Evolutionary conservation across 2,797 vertebrate species (phyloP).

Genomic region (Ispidina lecontei): DNA sequence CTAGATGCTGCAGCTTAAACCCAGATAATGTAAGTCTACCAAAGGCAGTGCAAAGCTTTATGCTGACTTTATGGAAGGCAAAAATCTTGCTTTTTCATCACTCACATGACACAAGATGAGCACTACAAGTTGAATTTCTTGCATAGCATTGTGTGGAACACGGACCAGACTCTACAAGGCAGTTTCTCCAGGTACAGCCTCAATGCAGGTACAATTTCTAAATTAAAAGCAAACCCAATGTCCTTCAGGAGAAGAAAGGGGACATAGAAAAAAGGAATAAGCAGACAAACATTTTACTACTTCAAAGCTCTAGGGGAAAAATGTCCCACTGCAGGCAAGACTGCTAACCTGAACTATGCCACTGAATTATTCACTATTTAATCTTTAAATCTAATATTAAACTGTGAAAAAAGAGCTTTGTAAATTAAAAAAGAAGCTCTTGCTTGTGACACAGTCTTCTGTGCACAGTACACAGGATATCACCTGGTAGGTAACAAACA

Average conservation of each 20-base stretch:
- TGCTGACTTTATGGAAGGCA: neutral
- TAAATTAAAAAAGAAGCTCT: neutral
- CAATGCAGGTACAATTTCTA: neutral
- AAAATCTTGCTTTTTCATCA: neutral
- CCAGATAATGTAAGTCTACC: neutral
- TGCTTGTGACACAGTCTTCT: neutral
- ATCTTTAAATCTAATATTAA: neutral
- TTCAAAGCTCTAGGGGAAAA: neutral
- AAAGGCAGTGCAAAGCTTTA: neutral
- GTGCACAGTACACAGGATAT: neutral
- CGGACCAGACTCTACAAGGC: neutral
- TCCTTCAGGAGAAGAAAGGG: rapidly evolving
- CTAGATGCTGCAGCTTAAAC: neutral
- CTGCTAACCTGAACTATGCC: neutral
- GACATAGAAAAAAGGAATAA: neutral
- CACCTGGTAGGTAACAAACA: neutral
- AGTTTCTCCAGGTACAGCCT: neutral
- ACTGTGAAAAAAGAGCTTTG: neutral
- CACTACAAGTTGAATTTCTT: neutral
- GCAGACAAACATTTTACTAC: neutral
- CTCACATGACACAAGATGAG: neutral
- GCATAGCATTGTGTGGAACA: neutral
- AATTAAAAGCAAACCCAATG: neutral
- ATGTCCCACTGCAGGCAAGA: neutral
- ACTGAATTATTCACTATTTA: neutral